Evolutionary conservation across 2,113 vertebrate genomes (phyloP).

Genomic region (Limnothrissa miodon): DNA sequence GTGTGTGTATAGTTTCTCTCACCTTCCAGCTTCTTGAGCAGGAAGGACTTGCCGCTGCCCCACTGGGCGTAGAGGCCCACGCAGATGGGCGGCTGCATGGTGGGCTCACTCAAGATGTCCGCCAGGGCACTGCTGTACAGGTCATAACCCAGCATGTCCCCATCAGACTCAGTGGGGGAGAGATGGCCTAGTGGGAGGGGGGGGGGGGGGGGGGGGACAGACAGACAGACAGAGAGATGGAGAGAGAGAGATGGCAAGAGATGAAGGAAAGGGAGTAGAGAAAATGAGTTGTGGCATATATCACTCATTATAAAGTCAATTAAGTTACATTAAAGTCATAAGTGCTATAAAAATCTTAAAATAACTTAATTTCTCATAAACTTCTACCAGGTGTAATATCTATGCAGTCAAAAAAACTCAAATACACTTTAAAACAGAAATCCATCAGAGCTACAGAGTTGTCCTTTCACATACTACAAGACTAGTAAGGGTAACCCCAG

Average conservation of each 20-base stretch:
- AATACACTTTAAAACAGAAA: neutral
- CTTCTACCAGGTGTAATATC: no score
- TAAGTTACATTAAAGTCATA: no score
- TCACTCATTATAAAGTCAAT: no score
- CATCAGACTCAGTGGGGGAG: conserved; percentile 91
- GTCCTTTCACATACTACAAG: neutral
- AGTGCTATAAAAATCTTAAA: no score
- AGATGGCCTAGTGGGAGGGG: conserved; percentile 79
- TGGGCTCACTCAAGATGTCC: conserved; percentile 95
- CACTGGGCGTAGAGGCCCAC: conserved; percentile 97
- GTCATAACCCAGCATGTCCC: conserved; percentile 97
- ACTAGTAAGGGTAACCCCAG: neutral
- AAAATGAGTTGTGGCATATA: neutral
- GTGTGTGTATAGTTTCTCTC: conserved; percentile 39
- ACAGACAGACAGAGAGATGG: neutral
- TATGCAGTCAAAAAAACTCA: neutral
- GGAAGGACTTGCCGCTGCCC: conserved; percentile 97
- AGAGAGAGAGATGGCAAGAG: neutral
- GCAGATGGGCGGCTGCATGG: conserved; percentile 98
- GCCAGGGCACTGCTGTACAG: conserved; percentile 95
- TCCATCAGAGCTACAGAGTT: neutral
- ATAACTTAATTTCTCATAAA: no score
- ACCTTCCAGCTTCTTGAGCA: conserved; percentile 99
- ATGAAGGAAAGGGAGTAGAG: neutral
- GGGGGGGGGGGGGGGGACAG: neutral